phyloP scores from a whole-genome alignment of 2,113 vertebrate genomes.

The Brachypodius melanocephalos region DNA sequence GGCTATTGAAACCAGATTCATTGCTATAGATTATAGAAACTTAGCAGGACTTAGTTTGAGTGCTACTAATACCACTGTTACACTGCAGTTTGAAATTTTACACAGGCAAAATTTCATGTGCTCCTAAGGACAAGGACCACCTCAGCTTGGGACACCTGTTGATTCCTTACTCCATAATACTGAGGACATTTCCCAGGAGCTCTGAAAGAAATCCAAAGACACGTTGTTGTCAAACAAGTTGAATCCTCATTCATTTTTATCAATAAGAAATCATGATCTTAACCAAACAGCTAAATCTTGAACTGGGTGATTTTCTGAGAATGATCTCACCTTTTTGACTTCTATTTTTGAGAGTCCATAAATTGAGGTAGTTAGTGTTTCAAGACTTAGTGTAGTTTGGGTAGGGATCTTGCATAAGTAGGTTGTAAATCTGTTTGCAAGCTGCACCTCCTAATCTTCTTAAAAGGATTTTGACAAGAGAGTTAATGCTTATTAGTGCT shows the following conservation, averaged over 20 bases:
- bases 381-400: not conserved
- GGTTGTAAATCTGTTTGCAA: slow-evolving; percentile 9
- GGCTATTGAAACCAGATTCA: not conserved
- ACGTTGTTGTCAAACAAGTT: not conserved
- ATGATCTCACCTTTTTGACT: not conserved
- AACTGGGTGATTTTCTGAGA: not conserved
- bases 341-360: too few species aligned
- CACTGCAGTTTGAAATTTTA: not conserved
- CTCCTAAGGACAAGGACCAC: not conserved
- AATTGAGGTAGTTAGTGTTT: not conserved
- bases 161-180: not conserved
- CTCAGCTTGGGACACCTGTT: not conserved
- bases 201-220: not conserved
- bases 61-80: not conserved
- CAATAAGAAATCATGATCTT: not conserved
- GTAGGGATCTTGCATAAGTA: not conserved
- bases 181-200: not conserved
- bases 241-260: not conserved
- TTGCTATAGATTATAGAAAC: not conserved
- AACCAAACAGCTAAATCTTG: not conserved
- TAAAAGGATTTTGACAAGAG: slow-evolving; percentile 37
- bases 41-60: not conserved
- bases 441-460: slow-evolving; percentile 27
- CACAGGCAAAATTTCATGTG: not conserved
- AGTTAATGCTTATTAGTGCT: slow-evolving; percentile 42